A percentile compares a stretch with the other conserved stretches of the same genome.
These are phyloP conservation scores for Aurelia coerulea DNA, from an alignment of 30 jellyfish, hydroid and myxozoan species.

Conservation along the genomic window DNA sequence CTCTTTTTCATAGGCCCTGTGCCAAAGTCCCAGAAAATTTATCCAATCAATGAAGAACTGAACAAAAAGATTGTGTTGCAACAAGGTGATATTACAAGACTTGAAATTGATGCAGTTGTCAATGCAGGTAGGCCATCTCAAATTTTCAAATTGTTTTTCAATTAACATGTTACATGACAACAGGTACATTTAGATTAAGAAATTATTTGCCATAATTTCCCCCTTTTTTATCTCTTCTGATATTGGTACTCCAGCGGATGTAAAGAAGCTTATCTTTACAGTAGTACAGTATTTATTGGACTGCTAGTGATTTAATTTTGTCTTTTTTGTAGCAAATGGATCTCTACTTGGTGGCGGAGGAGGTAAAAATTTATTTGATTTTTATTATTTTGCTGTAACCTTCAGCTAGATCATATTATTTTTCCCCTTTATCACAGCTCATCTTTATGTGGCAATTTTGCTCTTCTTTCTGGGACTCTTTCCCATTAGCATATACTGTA, in stretches of 20 bases:
- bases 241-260: no score
- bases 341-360: slow-evolving; percentile 96
- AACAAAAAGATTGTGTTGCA: slow-evolving; percentile 68
- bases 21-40: slow-evolving; percentile 16
- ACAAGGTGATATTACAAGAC: slow-evolving; percentile 86
- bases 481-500: no score
- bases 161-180: no score
- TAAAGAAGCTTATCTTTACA: no score
- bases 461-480: no score
- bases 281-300: no score
- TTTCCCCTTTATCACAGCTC: no score
- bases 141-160: neutral
- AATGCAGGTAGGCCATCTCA: slow-evolving; percentile 74
- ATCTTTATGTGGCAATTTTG: no score
- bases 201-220: no score
- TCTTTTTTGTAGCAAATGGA: slow-evolving; percentile 65
- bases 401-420: neutral
- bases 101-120: slow-evolving; percentile 94
- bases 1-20: slow-evolving; percentile 17
- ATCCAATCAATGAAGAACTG: slow-evolving; percentile 44
- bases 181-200: no score
- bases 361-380: slow-evolving; percentile 43
- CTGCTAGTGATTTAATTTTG: no score
- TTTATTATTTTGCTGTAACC: neutral
- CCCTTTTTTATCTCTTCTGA: no score